Base-by-base conservation (phyloP, 2,113 vertebrate species). In the Chloebia gouldiae region DNA sequence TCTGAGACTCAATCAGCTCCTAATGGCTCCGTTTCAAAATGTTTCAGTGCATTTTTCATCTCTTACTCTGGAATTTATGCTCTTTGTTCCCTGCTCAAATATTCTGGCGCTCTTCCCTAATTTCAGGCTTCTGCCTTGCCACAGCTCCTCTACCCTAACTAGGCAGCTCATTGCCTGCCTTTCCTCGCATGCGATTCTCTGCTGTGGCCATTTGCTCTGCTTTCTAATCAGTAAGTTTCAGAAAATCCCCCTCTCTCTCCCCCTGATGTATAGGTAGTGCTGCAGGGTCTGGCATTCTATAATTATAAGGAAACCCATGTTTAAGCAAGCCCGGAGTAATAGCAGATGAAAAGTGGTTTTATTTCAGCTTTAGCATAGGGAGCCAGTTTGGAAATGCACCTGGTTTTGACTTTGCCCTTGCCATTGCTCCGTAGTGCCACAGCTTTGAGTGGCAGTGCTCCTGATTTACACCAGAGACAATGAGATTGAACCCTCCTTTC, bases 11-110 rank as follows among this genome's bases (percentile, higher is more conserved):
- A 94, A 97, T 97, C 88, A 97, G 72, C 97, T 97, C 90, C 78
- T 97, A 97, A 96, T 97, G 96, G 96, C 96, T 97, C 92, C 37
- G 66, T 97, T 96, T 98, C 86, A 95, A 93, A 96, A 90, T 31
- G 61, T 93, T 80, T 40, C 66, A 71, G 88, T 87, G 95, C 94
- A 92, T 97, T 94, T 96, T 97, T 97, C 93, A 72, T 95, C 85
- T 94, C 94, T 93, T 80, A 86, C 92, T 79, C 95, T 49, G 69
- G 93, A 95, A 95, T 97, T 95, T 96, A 92, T 89, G 86, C 92
- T 96, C 96, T 96, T 97, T 96, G 97, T 95, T 95, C 90, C 94
- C 78, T 81, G 83, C 95, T 77, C 89, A 97, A 95, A 96, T 96
- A 94, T 97, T 96, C 88, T 49, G 92, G 93, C 51, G n/a, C 94